These are phyloP conservation scores for Agrypnia vestita DNA, from an alignment of 1,140 invertebrate genomes.

Conservation along the genomic window DNA sequence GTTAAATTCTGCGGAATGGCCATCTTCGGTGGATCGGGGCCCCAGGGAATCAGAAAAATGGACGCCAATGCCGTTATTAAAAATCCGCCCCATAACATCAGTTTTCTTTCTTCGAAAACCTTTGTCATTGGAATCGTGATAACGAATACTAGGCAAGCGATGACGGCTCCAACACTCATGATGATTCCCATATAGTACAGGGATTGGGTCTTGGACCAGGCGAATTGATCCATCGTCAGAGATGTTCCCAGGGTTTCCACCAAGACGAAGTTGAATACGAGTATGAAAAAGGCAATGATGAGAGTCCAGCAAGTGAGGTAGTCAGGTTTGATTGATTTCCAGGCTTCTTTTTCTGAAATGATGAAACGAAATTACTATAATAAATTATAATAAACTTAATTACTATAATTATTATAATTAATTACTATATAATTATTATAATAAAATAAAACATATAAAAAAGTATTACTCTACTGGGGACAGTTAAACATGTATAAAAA, in stretches of 20 bases:
- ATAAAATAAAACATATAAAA: too few relatives aligned
- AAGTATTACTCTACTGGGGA: too few relatives aligned
- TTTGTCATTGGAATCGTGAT: conserved; percentile 82
- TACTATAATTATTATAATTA: too few relatives aligned
- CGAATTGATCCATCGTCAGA: conserved; percentile 92
- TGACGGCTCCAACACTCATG: conserved; percentile 83
- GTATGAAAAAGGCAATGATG: conserved; percentile 87
- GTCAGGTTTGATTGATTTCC: conserved; percentile 83
- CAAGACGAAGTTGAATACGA: conserved; percentile 92
- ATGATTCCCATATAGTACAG: conserved; percentile 87
- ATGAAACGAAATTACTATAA: conserved; percentile 21
- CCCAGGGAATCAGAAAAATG: conserved; percentile 84
- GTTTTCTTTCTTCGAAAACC: conserved; percentile 80
- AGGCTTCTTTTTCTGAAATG: conserved; percentile 80
- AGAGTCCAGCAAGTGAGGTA: conserved; percentile 84
- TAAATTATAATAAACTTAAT: too few relatives aligned
- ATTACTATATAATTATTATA: too few relatives aligned
- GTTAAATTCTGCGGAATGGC: conserved; percentile 63
- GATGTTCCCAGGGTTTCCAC: conserved; percentile 91
- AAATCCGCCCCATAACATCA: conserved; percentile 88
- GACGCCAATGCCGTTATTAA: conserved; percentile 84
- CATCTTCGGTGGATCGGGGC: conserved; percentile 76
- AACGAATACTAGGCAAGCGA: conserved; percentile 83
- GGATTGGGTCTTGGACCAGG: conserved; percentile 85
- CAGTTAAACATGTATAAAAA: too few relatives aligned